A percentile compares a stretch with the other conserved stretches of the same genome.
These are phyloP conservation scores for Thamnophis elegans DNA, from an alignment of 2,797 vertebrate species.

Conservation along the genomic window DNA sequence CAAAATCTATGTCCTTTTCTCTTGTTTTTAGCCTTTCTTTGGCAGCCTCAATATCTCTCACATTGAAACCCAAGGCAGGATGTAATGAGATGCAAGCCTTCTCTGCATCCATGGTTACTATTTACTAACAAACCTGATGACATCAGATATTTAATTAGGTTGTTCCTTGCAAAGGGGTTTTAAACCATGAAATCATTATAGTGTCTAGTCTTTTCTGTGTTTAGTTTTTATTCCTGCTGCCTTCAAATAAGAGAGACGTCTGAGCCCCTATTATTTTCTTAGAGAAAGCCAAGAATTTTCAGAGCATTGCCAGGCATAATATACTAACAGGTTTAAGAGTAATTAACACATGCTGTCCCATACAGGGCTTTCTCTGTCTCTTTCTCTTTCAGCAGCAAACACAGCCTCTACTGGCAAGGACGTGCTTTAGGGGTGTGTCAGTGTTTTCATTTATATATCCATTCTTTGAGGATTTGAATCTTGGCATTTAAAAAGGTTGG, in stretches of 20 bases:
- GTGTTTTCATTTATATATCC: conserved; percentile 33
- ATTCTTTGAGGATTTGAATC: conserved; percentile 41
- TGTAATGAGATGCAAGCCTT: conserved; percentile 66
- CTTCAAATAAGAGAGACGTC: conserved; percentile 35
- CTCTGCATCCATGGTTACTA: conserved; percentile 66
- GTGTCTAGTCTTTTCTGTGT: conserved; percentile 67
- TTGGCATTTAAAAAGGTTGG: conserved; percentile 16
- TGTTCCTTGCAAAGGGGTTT: conserved; percentile 65
- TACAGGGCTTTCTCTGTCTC: conserved; percentile 29
- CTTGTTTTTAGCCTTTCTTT: conserved; percentile 58
- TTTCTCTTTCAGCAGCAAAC: conserved; percentile 14
- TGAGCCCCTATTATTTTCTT: conserved; percentile 44
- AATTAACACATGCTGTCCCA: conserved; percentile 63
- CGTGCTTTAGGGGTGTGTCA: conserved; percentile 12
- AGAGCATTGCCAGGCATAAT: conserved; percentile 52
- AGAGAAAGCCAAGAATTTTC: conserved; percentile 51
- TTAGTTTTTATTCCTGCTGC: conserved; percentile 40
- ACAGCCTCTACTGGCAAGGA: conserved; percentile 21
- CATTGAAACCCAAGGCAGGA: conserved; percentile 53
- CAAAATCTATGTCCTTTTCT: conserved; percentile 21
- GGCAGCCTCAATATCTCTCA: conserved; percentile 53
- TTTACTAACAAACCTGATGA: conserved; percentile 72
- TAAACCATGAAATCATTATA: conserved; percentile 67
- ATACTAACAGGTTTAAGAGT: conserved; percentile 64
- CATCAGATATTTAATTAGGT: conserved; percentile 73